Conservation (phyloP, 2,888 invertebrate genomes). For the Parelbella ahira region DNA sequence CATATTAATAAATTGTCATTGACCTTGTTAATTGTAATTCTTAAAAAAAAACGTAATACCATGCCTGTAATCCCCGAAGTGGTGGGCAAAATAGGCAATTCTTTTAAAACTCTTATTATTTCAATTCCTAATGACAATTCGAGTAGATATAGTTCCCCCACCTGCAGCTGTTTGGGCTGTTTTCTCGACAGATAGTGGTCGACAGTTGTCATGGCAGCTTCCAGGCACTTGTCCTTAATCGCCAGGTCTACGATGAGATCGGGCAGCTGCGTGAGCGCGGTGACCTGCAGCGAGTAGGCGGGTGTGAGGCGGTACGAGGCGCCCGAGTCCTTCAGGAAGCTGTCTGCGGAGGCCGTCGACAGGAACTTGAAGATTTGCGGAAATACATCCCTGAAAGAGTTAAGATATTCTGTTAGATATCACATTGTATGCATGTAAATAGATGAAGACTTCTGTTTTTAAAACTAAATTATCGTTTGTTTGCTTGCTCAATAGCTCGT, state of each 20-base stretch:
- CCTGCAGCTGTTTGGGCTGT: conserved; percentile 84
- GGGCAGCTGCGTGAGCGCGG: conserved; percentile 70
- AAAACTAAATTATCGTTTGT: too few species aligned
- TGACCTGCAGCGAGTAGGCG: conserved; percentile 77
- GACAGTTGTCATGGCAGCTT: conserved; percentile 59
- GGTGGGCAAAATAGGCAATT: too few species aligned
- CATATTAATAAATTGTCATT: too few species aligned
- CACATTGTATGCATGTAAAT: too few species aligned
- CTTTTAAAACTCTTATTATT: too few species aligned
- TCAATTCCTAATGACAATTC: too few species aligned
- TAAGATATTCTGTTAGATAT: too few species aligned
- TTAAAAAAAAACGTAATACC: too few species aligned
- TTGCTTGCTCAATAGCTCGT: too few species aligned
- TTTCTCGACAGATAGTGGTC: conserved; percentile 78
- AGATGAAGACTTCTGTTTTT: too few species aligned
- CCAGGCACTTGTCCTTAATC: conserved; percentile 60
- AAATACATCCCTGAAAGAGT: conserved; percentile 85
- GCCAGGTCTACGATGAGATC: conserved; percentile 65
- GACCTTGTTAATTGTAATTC: too few species aligned
- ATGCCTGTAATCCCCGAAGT: too few species aligned
- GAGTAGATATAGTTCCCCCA: conserved; percentile 37
- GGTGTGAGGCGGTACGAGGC: conserved; percentile 74
- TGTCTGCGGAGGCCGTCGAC: conserved; percentile 71
- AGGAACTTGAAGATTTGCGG: conserved; percentile 82
- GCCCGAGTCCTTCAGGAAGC: conserved; percentile 79